Conservation (phyloP, 2,888 invertebrate species). For the Coremacera marginata region DNA sequence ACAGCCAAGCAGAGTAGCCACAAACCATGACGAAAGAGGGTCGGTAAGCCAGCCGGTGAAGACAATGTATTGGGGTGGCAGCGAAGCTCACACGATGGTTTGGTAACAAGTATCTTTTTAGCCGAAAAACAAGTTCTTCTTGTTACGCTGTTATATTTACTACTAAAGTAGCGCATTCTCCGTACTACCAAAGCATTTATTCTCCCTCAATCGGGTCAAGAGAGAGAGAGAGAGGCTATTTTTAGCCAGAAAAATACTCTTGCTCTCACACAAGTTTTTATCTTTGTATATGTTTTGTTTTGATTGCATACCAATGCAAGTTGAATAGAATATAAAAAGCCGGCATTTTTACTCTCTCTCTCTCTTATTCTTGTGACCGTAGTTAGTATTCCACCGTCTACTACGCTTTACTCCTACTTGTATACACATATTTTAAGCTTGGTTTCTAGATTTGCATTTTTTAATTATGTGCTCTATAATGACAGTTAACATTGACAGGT, state of each 20-base stretch:
- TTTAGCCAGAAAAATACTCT: not conserved
- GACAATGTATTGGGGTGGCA: not conserved
- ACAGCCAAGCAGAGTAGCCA: conserved; percentile 27
- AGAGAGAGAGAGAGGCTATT: not conserved
- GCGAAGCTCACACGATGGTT: not conserved
- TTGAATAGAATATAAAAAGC: conserved; percentile 5
- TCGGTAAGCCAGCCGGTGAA: not conserved
- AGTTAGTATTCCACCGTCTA: not conserved
- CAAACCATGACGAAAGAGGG: conserved; percentile 35
- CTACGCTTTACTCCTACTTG: not conserved
- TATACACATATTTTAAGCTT: not conserved
- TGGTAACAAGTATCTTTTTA: conserved; percentile 56
- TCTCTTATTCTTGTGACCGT: not conserved
- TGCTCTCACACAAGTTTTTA: conserved; percentile 42
- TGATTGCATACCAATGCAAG: conserved; percentile 57
- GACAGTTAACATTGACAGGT: not conserved
- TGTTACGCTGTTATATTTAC: not conserved
- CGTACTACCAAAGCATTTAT: not conserved
- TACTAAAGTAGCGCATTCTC: not conserved
- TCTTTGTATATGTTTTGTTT: conserved; percentile 61
- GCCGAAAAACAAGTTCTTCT: conserved; percentile 56
- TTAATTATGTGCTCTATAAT: not conserved
- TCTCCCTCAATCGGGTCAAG: not conserved
- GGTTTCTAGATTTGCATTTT: not conserved
- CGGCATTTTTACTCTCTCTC: not conserved